Evolutionary conservation across 2,113 vertebrate genomes (phyloP), one percentile per base, ranked within the genome.

Genomic region (Thalassoma bifasciatum): DNA sequence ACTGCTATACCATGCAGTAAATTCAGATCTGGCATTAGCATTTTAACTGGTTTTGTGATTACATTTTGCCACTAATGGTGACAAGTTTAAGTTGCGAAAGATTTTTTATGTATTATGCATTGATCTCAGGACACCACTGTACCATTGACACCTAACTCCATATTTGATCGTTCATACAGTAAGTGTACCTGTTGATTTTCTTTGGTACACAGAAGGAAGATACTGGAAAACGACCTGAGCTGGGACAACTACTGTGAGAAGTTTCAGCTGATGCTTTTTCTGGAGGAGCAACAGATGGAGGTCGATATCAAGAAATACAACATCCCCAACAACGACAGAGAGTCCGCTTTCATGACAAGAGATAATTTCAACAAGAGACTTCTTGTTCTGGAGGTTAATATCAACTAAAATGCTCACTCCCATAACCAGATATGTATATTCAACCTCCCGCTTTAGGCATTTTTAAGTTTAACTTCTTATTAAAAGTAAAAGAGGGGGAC

Each of bases 201-300:
- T 71, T 0, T 13, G 36, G 8, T 75, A 24, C 36, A 30, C n/a
- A 77, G 60, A 58, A 96, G 92, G 53, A 70, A 46, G 0, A 11
- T 92, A 37, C 88, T 97, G 80, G 83, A 92, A 63, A 85, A 88
- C 1, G 1, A 85, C 2, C 80, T 99, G 62, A 77, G 78, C 26
- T 87, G 92, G 82, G 86, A 59, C 36, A 96, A 95, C 84, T 98
- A 97, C 30, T 4, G 30, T 0, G 10, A 89, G 74, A 96, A 94
- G 74, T 94, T 98, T 75, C 89, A 93, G 22, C 77, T 96, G 75
- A 89, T 98, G 72, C 91, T 99, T 51, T 92, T 95, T 83, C 90
- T 99, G 77, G 98, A 99, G 72, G 97, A 98, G 82, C 89, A 93
- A 50, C 97, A 99, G 90, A 97, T 97, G 96, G 89, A 93, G 57